These are phyloP conservation scores for Onychomys arenicola DNA, from an alignment of 2,797 vertebrate genomes.

Conservation along the genomic window DNA sequence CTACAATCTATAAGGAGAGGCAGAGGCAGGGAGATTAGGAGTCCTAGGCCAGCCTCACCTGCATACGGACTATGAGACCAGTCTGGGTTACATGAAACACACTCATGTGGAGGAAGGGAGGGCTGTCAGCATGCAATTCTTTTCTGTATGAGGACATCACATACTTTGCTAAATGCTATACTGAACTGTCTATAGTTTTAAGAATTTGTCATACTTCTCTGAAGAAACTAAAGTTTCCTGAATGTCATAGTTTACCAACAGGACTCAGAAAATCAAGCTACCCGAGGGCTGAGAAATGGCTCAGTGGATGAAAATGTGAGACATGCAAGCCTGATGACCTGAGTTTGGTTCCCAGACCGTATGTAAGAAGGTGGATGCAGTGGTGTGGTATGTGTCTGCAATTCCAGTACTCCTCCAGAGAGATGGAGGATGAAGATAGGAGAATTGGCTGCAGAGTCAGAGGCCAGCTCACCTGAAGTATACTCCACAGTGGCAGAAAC, in stretches of 20 bases:
- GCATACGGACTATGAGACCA: neutral
- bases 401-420: neutral
- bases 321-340: neutral
- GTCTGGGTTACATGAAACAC: neutral
- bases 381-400: neutral
- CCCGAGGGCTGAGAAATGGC: neutral
- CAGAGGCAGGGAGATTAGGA: neutral
- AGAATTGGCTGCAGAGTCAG: neutral
- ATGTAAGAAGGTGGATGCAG: neutral
- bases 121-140: neutral
- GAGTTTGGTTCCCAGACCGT: neutral
- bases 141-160: neutral
- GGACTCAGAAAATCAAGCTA: neutral
- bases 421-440: neutral
- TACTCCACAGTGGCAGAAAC: neutral
- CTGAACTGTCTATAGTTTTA: neutral
- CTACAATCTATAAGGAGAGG: neutral
- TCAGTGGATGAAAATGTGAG: neutral
- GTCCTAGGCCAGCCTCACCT: neutral
- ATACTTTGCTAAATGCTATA: neutral
- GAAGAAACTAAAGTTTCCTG: conserved; percentile 25
- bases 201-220: neutral
- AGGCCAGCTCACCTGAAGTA: neutral
- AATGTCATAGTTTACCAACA: conserved; percentile 41
- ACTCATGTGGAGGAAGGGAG: neutral